Conservation (phyloP, 2,113 vertebrate species). For the Recurvirostra avosetta region DNA sequence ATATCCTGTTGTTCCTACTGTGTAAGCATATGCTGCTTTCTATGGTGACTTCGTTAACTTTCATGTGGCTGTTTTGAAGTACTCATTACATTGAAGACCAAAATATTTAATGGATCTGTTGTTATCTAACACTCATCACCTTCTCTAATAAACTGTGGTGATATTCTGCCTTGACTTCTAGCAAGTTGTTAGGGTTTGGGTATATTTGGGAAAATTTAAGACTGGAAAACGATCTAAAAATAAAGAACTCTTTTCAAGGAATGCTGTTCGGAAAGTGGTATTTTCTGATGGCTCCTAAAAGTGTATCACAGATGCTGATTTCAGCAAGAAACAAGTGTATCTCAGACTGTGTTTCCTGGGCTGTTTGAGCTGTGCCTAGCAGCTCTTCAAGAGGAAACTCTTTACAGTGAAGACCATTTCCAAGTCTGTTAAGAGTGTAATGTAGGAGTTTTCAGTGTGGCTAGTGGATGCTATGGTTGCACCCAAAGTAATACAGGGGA, state of each 20-base stretch:
- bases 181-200: background rate
- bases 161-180: constrained; percentile 4
- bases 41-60: background rate
- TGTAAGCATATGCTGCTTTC: constrained; percentile 36
- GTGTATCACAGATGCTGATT: background rate
- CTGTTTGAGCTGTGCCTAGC: background rate
- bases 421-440: background rate
- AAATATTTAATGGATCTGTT: constrained; percentile 31
- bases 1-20: constrained; percentile 49
- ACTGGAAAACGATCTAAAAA: background rate
- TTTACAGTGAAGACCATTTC: background rate
- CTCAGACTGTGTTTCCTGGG: background rate
- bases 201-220: background rate
- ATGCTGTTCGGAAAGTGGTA: background rate
- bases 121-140: constrained; percentile 37
- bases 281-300: background rate
- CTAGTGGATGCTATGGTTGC: background rate
- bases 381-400: background rate
- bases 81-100: constrained; percentile 1
- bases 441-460: background rate
- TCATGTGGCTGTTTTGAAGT: constrained; percentile 49
- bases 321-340: background rate
- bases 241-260: background rate
- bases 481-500: background rate
- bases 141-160: constrained; percentile 11